Conservation (phyloP, 2,797 vertebrate genomes). For the Champsocephalus gunnari region DNA sequence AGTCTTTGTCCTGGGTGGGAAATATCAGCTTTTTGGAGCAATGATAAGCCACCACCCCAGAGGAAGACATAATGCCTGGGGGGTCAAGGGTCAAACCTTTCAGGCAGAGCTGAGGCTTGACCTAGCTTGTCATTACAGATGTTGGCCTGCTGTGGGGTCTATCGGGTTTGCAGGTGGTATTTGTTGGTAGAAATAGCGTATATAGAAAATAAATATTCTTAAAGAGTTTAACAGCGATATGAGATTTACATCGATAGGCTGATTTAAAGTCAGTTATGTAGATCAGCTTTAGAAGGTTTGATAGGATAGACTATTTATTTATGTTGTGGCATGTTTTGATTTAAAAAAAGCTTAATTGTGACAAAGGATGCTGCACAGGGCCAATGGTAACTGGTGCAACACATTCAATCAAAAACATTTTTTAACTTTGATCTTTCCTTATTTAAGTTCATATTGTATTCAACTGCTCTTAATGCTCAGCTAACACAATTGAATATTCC, state of each 20-base stretch:
- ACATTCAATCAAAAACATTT: not conserved
- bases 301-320: constrained; percentile 17
- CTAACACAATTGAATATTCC: not conserved
- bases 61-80: constrained; percentile 54
- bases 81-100: constrained; percentile 82
- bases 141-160: constrained; percentile 71
- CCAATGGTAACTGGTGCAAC: not conserved
- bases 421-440: not conserved
- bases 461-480: not conserved
- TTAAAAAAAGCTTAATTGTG: not conserved
- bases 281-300: constrained; percentile 33
- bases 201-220: constrained; percentile 4
- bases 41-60: constrained; percentile 62
- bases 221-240: constrained; percentile 27
- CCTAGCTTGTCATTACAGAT: constrained; percentile 65
- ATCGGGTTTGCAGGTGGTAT: constrained; percentile 66
- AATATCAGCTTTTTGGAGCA: constrained; percentile 71
- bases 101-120: constrained; percentile 67
- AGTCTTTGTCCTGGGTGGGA: constrained; percentile 69
- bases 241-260: constrained; percentile 7
- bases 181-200: constrained; percentile 18
- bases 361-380: not conserved
- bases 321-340: constrained; percentile 33
- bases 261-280: constrained; percentile 14
- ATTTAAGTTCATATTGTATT: not conserved